These are phyloP conservation scores for Apodemus speciosus DNA, from an alignment of 2,113 vertebrate species.

Conservation along the genomic window DNA sequence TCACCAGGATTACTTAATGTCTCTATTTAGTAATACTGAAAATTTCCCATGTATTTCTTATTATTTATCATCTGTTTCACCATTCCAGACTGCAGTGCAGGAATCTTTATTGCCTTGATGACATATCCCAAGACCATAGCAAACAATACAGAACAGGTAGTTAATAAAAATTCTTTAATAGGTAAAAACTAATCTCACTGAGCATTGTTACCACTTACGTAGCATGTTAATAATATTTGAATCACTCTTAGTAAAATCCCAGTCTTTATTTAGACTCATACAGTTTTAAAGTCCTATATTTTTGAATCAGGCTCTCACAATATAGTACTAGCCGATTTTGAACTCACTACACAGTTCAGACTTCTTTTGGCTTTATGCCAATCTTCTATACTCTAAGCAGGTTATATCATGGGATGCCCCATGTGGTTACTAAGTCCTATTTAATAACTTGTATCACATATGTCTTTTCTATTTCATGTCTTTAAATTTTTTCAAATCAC, in stretches of 20 bases:
- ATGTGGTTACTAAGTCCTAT: background rate
- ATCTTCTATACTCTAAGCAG: background rate
- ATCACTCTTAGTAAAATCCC: background rate
- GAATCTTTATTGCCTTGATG: constrained; percentile 36
- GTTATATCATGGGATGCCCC: background rate
- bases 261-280: background rate
- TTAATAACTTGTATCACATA: background rate
- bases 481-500: constrained; percentile 5
- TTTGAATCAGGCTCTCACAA: background rate
- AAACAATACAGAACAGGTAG: background rate
- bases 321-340: background rate
- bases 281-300: background rate
- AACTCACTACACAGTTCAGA: background rate
- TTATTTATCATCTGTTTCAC: background rate
- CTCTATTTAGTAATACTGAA: constrained; percentile 18
- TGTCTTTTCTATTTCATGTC: background rate
- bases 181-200: background rate
- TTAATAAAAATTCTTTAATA: constrained; percentile 29
- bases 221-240: background rate
- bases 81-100: background rate
- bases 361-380: background rate
- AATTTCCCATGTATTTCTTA: background rate
- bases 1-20: constrained; percentile 29
- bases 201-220: background rate
- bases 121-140: background rate